Evolutionary conservation across 2,888 invertebrate species (phyloP).

Genomic region (Phalera bucephala): DNA sequence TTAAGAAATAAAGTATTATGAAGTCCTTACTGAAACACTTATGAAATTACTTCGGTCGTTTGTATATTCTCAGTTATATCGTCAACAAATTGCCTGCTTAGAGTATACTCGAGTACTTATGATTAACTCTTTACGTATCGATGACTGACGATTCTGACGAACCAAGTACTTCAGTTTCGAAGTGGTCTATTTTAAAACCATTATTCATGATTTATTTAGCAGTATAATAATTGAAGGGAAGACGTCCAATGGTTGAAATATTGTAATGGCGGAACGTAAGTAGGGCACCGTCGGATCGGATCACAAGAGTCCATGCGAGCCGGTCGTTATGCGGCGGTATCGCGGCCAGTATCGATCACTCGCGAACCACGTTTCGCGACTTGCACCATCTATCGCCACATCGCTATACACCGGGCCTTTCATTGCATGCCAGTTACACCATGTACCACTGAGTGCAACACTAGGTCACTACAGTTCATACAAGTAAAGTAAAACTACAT

Average conservation of each 20-base stretch:
- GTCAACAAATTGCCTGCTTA: background rate
- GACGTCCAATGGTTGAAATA: background rate
- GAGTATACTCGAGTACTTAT: background rate
- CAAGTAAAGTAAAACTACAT: too few relatives aligned
- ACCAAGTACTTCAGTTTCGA: background rate
- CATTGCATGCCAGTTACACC: background rate
- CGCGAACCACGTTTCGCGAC: constrained; percentile 2
- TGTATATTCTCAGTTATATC: background rate
- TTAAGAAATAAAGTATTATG: too few relatives aligned
- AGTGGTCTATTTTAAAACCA: background rate
- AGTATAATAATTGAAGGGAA: background rate
- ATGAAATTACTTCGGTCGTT: background rate
- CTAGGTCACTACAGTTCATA: too few relatives aligned
- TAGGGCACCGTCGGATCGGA: constrained; percentile 4
- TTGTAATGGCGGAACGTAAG: background rate
- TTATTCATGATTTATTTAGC: background rate
- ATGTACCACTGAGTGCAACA: background rate
- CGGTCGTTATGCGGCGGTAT: constrained; percentile 16
- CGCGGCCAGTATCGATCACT: constrained; percentile 22
- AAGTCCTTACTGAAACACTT: too few relatives aligned
- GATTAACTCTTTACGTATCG: background rate
- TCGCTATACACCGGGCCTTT: background rate
- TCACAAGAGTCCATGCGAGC: constrained; percentile 3
- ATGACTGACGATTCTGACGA: background rate
- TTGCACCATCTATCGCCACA: constrained; percentile 10